These are phyloP conservation scores for Beris chalybata DNA, from an alignment of 2,888 invertebrate genomes.

Conservation along the genomic window DNA sequence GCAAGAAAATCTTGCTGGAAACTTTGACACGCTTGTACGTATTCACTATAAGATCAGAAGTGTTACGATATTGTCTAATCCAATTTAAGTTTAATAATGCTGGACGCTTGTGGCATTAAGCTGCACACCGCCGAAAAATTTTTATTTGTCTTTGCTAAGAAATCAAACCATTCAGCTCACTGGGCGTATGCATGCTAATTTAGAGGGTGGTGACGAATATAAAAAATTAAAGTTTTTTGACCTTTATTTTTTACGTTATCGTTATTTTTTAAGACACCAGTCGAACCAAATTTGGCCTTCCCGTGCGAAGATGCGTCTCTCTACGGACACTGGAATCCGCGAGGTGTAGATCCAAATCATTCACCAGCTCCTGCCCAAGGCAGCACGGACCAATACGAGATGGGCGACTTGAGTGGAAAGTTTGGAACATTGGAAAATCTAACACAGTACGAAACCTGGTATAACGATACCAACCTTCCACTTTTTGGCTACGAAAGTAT, in stretches of 20 bases:
- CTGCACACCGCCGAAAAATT: no score
- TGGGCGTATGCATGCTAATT: constrained; percentile 2
- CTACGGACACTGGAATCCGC: constrained; percentile 87
- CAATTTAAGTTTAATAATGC: no score
- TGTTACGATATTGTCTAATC: no score
- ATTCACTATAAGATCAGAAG: no score
- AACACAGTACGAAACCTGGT: constrained; percentile 61
- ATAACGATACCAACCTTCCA: constrained; percentile 80
- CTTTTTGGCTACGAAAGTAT: constrained; percentile 81
- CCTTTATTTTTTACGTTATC: no score
- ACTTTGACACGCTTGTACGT: no score
- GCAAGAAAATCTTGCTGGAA: no score
- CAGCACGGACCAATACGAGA: constrained; percentile 82
- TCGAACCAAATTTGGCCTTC: constrained; percentile 80
- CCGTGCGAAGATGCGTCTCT: constrained; percentile 83
- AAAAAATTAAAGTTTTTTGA: no score
- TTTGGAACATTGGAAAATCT: constrained; percentile 75
- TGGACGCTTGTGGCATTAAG: no score
- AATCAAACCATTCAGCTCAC: no score
- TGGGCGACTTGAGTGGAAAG: constrained; percentile 85
- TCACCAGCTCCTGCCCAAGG: constrained; percentile 67
- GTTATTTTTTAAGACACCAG: constrained; percentile 65
- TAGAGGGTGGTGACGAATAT: no score
- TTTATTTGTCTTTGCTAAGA: no score
- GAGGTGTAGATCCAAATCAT: constrained; percentile 65